Base-by-base conservation (phyloP, 2,797 vertebrate genomes). In the Tarsius wallacei region DNA sequence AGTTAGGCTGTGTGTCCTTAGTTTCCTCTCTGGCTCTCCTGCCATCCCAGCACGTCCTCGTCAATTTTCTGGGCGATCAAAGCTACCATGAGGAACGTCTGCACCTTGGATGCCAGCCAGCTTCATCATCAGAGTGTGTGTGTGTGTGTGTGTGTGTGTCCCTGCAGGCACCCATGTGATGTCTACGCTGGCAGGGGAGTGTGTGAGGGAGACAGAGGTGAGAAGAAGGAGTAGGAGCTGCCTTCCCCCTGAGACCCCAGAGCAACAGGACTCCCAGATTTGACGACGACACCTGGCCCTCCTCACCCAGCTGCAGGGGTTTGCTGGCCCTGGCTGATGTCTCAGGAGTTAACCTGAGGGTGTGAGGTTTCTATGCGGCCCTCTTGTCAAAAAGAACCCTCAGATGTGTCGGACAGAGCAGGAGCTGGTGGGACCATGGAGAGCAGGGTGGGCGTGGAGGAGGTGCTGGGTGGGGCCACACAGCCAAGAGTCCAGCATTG, bases 241-340 rank as follows among this genome's bases (percentile, higher is more conserved):
- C 16, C 16, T 49, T 81, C 24, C 33, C 87, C 19, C 14, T 31
- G 59, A 81, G 61, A 51, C 21, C 4, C 0, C 49, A 19, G 55
- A n/a, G 36, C 7, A 55, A 11, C 36, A 21, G 31, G 0, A 1
- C 36, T 33, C 47, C 82, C 64, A 55, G 63, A 64, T 16, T 3
- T 0, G 0, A 63, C 66, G 51, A 77, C 55, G 83, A 78, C 70
- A 31, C 73, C 63, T 90, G 78, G 73, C 61, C 78, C 70, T 80
- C 0, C 0, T 51, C 6, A 13, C 19, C 88, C 22, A 9, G 33
- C 53, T 71, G 73, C 10, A 16, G 16, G 28, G 0, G 0, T 10
- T 73, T 81, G 55, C 77, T 96, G 94, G 15, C 90, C 95, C 95
- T 96, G 94, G 92, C 91, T 26, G 21, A 47, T 19, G 0, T 0